Base-by-base conservation (phyloP, 2,113 vertebrate species). In the Buteo buteo region DNA sequence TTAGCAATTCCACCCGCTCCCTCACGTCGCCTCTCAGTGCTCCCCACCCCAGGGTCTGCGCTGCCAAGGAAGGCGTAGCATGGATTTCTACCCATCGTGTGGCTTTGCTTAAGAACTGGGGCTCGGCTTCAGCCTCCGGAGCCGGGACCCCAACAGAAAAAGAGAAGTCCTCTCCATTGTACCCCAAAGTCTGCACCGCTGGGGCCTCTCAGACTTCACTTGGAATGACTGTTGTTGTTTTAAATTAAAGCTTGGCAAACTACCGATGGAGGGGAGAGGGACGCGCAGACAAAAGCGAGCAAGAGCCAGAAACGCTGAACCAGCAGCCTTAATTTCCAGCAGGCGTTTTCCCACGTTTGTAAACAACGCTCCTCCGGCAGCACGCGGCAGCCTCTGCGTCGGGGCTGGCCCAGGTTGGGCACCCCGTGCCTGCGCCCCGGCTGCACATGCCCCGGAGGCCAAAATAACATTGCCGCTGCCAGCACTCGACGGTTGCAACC, bases 241-340 rank as follows among this genome's bases (percentile, higher is more conserved):
- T 62, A 88, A 77, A 71, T 80, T 81, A 82, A 76, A 80, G 71
- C 81, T 91, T 90, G 66, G 64, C 49, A 78, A 87, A 55, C n/a
- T 47, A 76, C 82, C 5, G 16, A 70, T 2, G 29, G n/a, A 72
- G 54, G 26, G 49, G 73, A 84, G 22, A 76, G 34, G 94, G 49
- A 64, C 22, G 13, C 3, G 26, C 26, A 87, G 67, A 50, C 93
- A 44, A 54, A 67, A 9, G 7, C 1, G 2, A 69, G 34, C 0
- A 1, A 42, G 42, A 28, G 2, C 61, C 74, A 76, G 74, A 59
- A 91, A 65, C 6, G 25, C 45, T 26, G 91, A 93, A 73, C 59
- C 62, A 70, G 84, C 70, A 95, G 42, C 58, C 18, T 9, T 72
- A 25, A 87, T 72, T 95, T 78, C 42, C 77, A 69, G 26, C 81